Percentiles rank a stretch among this genome's conserved stretches.
phyloP scores from a whole-genome alignment of 2,797 vertebrate species.

The Eulemur mongoz region DNA sequence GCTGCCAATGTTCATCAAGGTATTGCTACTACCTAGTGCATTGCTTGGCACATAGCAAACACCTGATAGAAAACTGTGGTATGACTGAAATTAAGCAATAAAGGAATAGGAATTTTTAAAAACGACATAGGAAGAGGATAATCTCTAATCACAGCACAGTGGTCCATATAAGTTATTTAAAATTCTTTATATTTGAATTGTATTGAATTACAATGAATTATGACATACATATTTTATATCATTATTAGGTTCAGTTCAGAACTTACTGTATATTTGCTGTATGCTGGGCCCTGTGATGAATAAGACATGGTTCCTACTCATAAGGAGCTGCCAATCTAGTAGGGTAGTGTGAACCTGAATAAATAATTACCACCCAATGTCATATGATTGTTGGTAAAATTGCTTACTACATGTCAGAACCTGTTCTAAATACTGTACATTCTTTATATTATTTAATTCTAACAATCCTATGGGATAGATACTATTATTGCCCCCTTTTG shows the following conservation, averaged over 20 bases:
- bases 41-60: background rate
- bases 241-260: background rate
- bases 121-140: background rate
- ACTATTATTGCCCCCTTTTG: background rate
- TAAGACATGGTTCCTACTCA: background rate
- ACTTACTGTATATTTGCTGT: background rate
- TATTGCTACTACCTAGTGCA: background rate
- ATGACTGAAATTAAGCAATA: background rate
- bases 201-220: background rate
- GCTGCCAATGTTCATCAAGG: background rate
- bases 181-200: background rate
- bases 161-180: background rate
- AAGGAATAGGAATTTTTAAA: background rate
- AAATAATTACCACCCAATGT: background rate
- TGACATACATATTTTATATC: background rate
- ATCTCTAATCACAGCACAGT: background rate
- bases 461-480: background rate
- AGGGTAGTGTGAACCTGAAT: background rate
- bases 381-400: background rate
- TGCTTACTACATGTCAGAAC: background rate
- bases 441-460: background rate
- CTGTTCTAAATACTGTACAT: background rate
- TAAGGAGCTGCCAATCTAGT: background rate
- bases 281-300: background rate
- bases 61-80: background rate